These are phyloP conservation scores for Macrobrachium nipponense DNA, from an alignment of 1,140 invertebrate genomes.

Conservation along the genomic window DNA sequence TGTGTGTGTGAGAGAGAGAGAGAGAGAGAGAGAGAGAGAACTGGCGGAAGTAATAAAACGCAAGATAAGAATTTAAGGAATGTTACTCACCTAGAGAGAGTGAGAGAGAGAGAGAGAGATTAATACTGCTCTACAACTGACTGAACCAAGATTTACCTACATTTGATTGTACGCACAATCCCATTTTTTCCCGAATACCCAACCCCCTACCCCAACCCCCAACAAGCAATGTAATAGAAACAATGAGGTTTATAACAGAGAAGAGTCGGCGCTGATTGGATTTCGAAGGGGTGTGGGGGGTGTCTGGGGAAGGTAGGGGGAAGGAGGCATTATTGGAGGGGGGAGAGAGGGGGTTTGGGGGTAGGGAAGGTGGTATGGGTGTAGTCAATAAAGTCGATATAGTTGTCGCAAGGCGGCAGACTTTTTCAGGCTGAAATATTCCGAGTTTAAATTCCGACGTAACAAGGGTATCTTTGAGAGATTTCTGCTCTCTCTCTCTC, in stretches of 20 bases:
- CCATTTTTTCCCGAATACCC: too few relatives aligned
- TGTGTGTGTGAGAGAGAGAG: slow-evolving; percentile 10
- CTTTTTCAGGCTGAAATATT: background rate
- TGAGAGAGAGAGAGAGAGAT: too few relatives aligned
- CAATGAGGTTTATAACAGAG: background rate
- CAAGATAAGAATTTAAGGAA: background rate
- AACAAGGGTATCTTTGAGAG: background rate
- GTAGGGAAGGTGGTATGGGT: too few relatives aligned
- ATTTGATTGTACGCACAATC: too few relatives aligned
- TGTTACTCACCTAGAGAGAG: too few relatives aligned
- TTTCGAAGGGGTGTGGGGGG: background rate
- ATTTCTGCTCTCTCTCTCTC: background rate
- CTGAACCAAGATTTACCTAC: too few relatives aligned
- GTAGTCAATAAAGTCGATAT: background rate
- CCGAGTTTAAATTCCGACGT: background rate
- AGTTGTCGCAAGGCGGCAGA: background rate
- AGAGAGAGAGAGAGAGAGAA: background rate
- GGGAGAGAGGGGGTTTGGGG: background rate
- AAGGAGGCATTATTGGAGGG: background rate
- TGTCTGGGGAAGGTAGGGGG: background rate
- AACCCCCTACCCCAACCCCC: too few relatives aligned
- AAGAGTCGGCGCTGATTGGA: background rate
- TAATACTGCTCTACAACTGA: too few relatives aligned
- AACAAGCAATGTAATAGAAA: background rate
- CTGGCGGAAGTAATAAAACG: too few relatives aligned